Conservation (phyloP, 1,140 invertebrate genomes). For the Gyrodactylus bullatarudis region DNA sequence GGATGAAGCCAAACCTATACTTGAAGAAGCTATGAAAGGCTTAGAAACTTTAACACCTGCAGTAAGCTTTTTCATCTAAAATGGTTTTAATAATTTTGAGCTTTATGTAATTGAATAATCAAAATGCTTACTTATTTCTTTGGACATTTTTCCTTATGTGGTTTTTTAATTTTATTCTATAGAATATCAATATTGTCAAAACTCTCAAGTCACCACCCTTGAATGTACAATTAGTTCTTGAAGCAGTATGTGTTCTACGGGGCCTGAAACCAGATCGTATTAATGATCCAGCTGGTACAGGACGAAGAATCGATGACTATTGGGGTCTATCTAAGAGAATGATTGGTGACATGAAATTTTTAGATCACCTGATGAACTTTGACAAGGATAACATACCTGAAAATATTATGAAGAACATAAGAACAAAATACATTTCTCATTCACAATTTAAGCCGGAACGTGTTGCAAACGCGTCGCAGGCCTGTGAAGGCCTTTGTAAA, state of each 20-base stretch:
- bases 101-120: background rate
- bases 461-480: slow-evolving; percentile 18
- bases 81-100: slow-evolving; percentile 6
- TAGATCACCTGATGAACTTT: slow-evolving; percentile 16
- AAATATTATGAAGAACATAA: slow-evolving; percentile 17
- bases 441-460: slow-evolving; percentile 22
- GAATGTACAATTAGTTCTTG: slow-evolving; percentile 18
- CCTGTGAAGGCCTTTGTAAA: slow-evolving; percentile 20
- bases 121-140: no score
- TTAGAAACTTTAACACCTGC: slow-evolving; percentile 19
- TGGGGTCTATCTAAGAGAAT: slow-evolving; percentile 20
- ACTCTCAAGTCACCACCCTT: slow-evolving; percentile 18
- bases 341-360: slow-evolving; percentile 21
- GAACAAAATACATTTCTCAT: slow-evolving; percentile 18
- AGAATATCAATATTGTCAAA: slow-evolving; percentile 18
- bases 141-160: no score
- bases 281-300: slow-evolving; percentile 17
- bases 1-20: slow-evolving; percentile 18
- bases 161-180: no score
- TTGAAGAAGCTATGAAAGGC: slow-evolving; percentile 18
- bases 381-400: slow-evolving; percentile 18
- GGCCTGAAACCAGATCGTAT: slow-evolving; percentile 19
- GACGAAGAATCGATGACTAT: slow-evolving; percentile 22
- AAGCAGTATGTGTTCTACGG: slow-evolving; percentile 19
- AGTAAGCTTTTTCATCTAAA: no score